Evolutionary conservation across 1,140 invertebrate genomes (phyloP).

Genomic region (Camponotus vicinus): DNA sequence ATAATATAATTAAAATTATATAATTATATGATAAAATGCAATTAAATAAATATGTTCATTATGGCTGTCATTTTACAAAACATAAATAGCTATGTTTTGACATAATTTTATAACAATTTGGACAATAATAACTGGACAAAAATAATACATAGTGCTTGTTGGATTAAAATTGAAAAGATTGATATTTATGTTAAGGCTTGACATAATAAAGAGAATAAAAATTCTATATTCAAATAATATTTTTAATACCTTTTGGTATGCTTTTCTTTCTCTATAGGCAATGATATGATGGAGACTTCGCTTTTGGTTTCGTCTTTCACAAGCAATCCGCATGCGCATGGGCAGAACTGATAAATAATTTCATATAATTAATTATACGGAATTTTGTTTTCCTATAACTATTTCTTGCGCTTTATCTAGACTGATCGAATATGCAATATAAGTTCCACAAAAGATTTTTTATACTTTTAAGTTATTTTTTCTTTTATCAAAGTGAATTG

Average conservation of each 20-base stretch:
- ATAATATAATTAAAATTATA: no score
- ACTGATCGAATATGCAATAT: background rate
- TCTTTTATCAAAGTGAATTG: no score
- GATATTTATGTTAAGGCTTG: background rate
- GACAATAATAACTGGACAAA: background rate
- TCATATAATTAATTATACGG: background rate
- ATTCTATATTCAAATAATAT: background rate
- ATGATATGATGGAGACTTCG: conserved; percentile 11
- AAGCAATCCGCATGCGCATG: conserved; percentile 28
- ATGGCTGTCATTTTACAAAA: background rate
- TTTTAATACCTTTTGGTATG: conserved; percentile 21
- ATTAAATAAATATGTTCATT: background rate
- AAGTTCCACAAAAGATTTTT: background rate
- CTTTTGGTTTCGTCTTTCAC: background rate
- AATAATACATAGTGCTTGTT: background rate
- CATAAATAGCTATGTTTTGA: background rate
- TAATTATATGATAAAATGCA: background rate
- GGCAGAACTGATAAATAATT: conserved; percentile 37
- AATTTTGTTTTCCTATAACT: background rate
- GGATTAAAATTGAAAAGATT: background rate
- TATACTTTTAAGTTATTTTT: background rate
- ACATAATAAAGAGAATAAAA: background rate
- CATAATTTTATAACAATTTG: background rate
- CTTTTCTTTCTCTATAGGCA: background rate
- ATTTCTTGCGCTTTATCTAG: background rate